Evolutionary conservation across 2,113 vertebrate genomes (phyloP), one percentile per base, ranked within the genome.

Genomic region (Ammospiza caudacuta): DNA sequence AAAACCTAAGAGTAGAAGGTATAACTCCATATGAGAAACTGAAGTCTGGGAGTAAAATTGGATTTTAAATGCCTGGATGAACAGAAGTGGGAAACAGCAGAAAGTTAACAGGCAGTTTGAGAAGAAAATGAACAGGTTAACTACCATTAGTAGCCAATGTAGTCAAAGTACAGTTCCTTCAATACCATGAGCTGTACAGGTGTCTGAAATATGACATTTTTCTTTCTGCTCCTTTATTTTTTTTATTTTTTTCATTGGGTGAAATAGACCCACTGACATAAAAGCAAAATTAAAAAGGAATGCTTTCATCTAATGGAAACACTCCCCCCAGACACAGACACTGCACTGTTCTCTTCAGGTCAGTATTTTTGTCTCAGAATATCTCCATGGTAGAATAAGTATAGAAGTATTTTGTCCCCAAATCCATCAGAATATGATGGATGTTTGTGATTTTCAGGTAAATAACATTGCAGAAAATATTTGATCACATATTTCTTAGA

Each of bases 61-160:
- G 20, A 49, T 63, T 85, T 81, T 78, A 89, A 84, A 82, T 90
- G 52, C 31, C 25, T 95, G 69, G 28, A 44, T 28, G 43, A 82
- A 7, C 5, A 67, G 54, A 93, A 80, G 41, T 74, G 11, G 15
- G 22, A 49, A 91, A 69, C 33, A 83, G 54, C 57, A 67, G 33
- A 87, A 82, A 78, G 29, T 16, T 64, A 28, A n/a, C 16, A 91
- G 75, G 51, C 15, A 89, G 18, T 22, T 74, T 58, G 51, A 79
- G 54, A 86, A 81, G 35, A 87, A 75, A 93, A 83, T 68, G 37
- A 90, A 46, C n/a, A 79, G 41, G 35, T 83, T 86, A 86, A 72
- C 57, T 70, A 41, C 37, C n/a, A 73, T 76, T 49, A 79, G 25
- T 64, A 70, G 31, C 11, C 89, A 90, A 61, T 78, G 55, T 11